Evolutionary conservation across 2,888 invertebrate species (phyloP), one percentile per base, ranked within the genome.

Genomic region (Agapetus fuscipes): DNA sequence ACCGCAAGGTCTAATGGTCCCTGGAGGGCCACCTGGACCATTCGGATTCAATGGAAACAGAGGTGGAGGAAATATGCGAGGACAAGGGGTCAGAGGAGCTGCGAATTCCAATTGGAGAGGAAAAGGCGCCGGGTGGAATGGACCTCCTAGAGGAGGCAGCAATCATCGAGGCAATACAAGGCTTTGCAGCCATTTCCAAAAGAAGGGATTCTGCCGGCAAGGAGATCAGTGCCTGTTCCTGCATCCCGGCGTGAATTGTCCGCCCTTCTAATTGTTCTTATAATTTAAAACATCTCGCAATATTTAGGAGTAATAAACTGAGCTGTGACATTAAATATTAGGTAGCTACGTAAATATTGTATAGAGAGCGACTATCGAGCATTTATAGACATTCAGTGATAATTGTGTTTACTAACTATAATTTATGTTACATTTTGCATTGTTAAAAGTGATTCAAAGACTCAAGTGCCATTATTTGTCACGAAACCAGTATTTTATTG

Each of bases 191-290:
- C 83, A 85, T 57, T 83, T 83, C 54, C 80, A 82, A 57, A 79
- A 81, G 53, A 78, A 76, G 51, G 89, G 89, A 1, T 83, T 78
- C 45, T 91, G 91, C 63, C 71, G 85, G 34, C 78, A 83, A 56
- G 86, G 85, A 38, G 83, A 83, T 51, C 80, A 80, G 51, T 93
- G 91, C 62, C 77, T 80, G 37, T 91, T 83, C 60, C 65, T 87
- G 50, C 91, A 91, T 68, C 85, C 85, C 3, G 78, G 77, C 46
- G 70, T 74, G 13, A 76, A 76, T 58, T 73, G 73, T 51, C 75
- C 76, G n/a, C n/a, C n/a, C 6, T 68, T 57, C 56, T 69, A 54
- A 55, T 24, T 17, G 4, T 26, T 33, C 13, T n/a, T n/a, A n/a
- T n/a, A n/a, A n/a, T n/a, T n/a, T n/a, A n/a, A n/a, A n/a, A n/a